A percentile compares a stretch with the other conserved stretches of the same genome.
phyloP scores from a whole-genome alignment of 2,888 invertebrate genomes.

The Oxystoma pomonae region DNA sequence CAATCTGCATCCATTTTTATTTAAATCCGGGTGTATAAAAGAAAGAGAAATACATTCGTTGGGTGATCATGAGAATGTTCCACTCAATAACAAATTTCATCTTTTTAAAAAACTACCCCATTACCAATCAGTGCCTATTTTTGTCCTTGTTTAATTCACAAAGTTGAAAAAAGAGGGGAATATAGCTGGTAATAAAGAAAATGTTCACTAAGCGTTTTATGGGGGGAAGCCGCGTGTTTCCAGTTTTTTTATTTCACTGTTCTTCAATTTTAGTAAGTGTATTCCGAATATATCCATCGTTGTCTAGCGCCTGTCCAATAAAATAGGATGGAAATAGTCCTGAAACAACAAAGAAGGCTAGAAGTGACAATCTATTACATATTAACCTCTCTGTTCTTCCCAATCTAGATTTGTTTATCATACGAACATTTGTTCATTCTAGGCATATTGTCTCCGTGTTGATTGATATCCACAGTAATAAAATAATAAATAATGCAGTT shows the following conservation, averaged over 20 bases:
- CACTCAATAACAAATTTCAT: not conserved
- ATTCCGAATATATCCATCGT: not conserved
- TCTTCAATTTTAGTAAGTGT: not conserved
- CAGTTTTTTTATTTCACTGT: not conserved
- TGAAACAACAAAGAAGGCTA: not conserved
- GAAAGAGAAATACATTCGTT: not conserved
- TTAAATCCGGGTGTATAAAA: no score
- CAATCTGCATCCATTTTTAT: no score
- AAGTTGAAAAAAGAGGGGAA: not conserved
- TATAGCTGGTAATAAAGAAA: not conserved
- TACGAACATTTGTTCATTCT: no score
- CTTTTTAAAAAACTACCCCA: not conserved
- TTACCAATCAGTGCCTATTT: not conserved
- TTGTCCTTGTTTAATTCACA: not conserved
- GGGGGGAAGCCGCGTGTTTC: not conserved
- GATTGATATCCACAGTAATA: no score
- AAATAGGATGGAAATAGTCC: no score
- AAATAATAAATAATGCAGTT: no score
- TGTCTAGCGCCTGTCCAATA: no score
- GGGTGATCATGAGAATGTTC: not conserved
- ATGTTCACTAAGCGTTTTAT: not conserved
- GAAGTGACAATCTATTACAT: no score
- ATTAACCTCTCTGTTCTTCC: no score
- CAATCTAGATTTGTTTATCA: no score
- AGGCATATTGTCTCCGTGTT: no score